Conservation (phyloP, 2,888 invertebrate genomes). For the Cremastinae sp. region DNA sequence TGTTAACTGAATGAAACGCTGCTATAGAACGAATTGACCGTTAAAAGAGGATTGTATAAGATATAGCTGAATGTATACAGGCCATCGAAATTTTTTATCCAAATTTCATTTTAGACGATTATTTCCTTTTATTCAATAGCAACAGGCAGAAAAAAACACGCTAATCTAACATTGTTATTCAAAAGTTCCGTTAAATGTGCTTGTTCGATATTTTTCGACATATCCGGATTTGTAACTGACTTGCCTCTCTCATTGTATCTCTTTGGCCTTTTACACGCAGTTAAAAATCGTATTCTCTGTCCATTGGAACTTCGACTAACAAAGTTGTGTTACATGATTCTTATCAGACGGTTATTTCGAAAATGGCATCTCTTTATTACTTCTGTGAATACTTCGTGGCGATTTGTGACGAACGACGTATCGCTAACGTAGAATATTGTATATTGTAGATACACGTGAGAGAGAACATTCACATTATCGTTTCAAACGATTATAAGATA, state of each 20-base stretch:
- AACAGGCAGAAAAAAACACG: conserved; percentile 11
- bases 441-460: conserved; percentile 71
- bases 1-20: conserved; percentile 57
- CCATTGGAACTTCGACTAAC: too few relatives aligned
- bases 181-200: conserved; percentile 41
- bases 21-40: conserved; percentile 51
- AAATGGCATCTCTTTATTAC: conserved; percentile 60
- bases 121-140: conserved; percentile 13
- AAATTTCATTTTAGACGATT: conserved; percentile 22
- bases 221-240: conserved; percentile 24
- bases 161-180: conserved; percentile 37
- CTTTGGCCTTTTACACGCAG: not conserved
- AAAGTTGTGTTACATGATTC: not conserved
- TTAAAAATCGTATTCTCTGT: not conserved
- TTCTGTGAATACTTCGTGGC: conserved; percentile 71
- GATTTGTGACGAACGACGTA: conserved; percentile 49
- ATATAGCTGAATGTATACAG: conserved; percentile 23
- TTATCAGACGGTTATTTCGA: conserved; percentile 33
- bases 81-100: conserved; percentile 17
- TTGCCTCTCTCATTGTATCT: conserved; percentile 8
- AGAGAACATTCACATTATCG: conserved; percentile 53
- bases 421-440: conserved; percentile 67
- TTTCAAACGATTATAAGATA: conserved; percentile 65
- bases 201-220: conserved; percentile 43
- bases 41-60: conserved; percentile 38